Base-by-base conservation (phyloP, 2,113 vertebrate genomes). In the Hypocryptadius cinnamomeus region DNA sequence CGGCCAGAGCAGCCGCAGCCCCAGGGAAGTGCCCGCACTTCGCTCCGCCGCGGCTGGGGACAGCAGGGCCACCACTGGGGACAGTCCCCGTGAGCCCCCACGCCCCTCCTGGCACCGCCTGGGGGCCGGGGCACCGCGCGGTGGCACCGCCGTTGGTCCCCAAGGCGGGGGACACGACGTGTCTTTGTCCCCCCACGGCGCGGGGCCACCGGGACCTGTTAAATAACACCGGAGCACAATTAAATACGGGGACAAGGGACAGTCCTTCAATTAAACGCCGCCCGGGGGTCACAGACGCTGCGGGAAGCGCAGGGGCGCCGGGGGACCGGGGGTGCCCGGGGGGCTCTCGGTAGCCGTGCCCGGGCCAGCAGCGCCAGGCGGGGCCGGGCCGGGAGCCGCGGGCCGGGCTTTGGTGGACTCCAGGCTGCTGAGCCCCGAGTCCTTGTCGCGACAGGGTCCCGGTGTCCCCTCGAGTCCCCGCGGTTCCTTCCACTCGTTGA, bases 281-380 rank as follows among this genome's bases (percentile, higher is more conserved):
- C 19, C 15, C 15, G 7, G 59, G 50, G 45, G 56, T 97, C 97
- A 98, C 78, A 98, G 97, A 95, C 98, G 97, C 87, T 97, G 97
- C 37, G 98, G 98, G 95, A 99, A 98, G 88, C 98, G 98, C 19
- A 98, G 97, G 39, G 98, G 90, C 39, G 96, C 86, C 2, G 96
- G 22, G 87, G 73, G 27, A 88, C 70, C 10, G 74, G 94, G 90
- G 79, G 76, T 90, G 28, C 68, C 13, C 0, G 91, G 79, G n/a
- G 85, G 82, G n/a, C 35, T 95, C 74, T 76, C 11, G 73, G 79
- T 48, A 85, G 37, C 73, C 5, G 50, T 24, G 47, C 6, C 76
- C 11, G 68, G 76, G 1, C 31, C 6, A 3, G 51, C n/a, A 7
- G 39, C 0, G 14, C 73, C 85, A 48, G 96, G 28, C 51, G 92